phyloP scores from a whole-genome alignment of 2,888 invertebrate species.

The Sceliomorpha sp. region DNA sequence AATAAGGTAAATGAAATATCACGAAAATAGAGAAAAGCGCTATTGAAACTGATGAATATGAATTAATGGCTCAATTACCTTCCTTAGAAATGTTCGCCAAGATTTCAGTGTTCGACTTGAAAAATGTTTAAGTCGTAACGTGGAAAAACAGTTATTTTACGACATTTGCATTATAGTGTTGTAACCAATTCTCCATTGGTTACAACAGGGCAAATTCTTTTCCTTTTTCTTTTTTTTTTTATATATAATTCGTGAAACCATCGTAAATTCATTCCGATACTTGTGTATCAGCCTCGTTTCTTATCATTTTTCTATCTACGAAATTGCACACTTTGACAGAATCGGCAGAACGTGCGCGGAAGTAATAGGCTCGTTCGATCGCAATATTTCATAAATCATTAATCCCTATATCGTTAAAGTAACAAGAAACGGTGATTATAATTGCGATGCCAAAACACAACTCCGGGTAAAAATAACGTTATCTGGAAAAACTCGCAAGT shows the following conservation, averaged over 20 bases:
- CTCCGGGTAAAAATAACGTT: slow-evolving; percentile 61
- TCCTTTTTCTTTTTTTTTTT: no score
- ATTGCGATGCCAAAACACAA: slow-evolving; percentile 63
- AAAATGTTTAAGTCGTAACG: no score
- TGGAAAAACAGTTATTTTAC: no score
- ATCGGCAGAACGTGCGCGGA: no score
- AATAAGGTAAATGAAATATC: slow-evolving; percentile 48
- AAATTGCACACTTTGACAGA: slow-evolving; percentile 7
- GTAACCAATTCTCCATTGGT: no score
- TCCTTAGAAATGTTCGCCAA: no score
- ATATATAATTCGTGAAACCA: not conserved
- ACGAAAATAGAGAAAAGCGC: slow-evolving; percentile 41
- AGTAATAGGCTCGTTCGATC: no score
- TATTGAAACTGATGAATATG: slow-evolving; percentile 28
- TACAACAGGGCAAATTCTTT: no score
- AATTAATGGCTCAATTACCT: no score
- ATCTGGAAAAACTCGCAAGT: slow-evolving; percentile 57
- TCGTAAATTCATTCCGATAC: slow-evolving; percentile 25
- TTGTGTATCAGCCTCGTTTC: slow-evolving; percentile 24
- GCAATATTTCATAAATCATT: slow-evolving; percentile 64
- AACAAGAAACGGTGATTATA: slow-evolving; percentile 65
- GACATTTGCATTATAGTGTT: no score
- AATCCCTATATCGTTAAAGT: slow-evolving; percentile 59
- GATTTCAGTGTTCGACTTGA: no score
- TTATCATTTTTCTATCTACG: slow-evolving; percentile 14